These are phyloP conservation scores for Cliona cf. orientalis DNA, from an alignment of 37 sponge, comb jelly and placozoan species.

Conservation along the genomic window DNA sequence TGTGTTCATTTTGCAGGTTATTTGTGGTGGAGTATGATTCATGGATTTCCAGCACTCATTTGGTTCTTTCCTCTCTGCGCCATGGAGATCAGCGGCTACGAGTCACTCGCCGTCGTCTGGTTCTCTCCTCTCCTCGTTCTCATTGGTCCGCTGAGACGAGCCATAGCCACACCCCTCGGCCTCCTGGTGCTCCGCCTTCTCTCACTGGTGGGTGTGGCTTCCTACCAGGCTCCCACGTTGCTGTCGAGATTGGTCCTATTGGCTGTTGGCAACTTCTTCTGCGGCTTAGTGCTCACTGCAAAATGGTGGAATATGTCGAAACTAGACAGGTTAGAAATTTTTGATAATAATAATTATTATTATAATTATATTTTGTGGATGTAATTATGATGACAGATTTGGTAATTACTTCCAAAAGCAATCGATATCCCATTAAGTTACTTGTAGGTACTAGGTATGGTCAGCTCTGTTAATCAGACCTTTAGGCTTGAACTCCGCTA, in stretches of 20 bases:
- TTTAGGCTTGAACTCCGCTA: no score
- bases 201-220: constrained; percentile 48
- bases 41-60: constrained; percentile 50
- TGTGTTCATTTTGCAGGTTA: constrained; percentile 37
- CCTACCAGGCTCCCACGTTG: constrained; percentile 44
- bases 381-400: no score
- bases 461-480: no score
- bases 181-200: constrained; percentile 40
- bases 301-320: constrained; percentile 50
- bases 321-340: constrained; percentile 66
- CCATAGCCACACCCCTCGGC: constrained; percentile 35
- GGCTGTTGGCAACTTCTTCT: constrained; percentile 46
- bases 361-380: no score
- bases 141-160: constrained; percentile 22
- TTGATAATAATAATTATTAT: not conserved
- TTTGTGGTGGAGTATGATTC: constrained; percentile 70
- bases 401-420: no score
- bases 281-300: constrained; percentile 20
- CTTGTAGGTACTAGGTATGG: no score
- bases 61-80: constrained; percentile 61
- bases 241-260: constrained; percentile 26
- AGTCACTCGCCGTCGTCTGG: constrained; percentile 27
- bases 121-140: constrained; percentile 56
- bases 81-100: constrained; percentile 59
- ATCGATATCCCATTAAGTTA: no score